Percentiles rank a stretch among this genome's conserved stretches.
These are phyloP conservation scores for Ganaspis sp. DNA, from an alignment of 1,140 invertebrate genomes.

Conservation along the genomic window DNA sequence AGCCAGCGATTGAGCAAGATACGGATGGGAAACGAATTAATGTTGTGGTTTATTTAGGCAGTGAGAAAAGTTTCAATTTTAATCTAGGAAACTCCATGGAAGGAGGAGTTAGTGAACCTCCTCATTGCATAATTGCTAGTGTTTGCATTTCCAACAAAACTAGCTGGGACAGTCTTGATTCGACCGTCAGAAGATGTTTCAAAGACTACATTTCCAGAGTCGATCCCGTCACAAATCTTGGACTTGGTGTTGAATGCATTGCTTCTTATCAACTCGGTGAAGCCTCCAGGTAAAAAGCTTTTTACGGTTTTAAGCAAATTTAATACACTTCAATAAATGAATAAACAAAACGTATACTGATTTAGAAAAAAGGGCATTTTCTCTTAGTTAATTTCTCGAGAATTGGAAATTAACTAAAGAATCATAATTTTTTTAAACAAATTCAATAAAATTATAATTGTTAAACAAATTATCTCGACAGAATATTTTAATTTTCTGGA, in stretches of 20 bases:
- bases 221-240: constrained; percentile 94
- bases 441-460: too few relatives aligned
- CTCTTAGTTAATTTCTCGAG: too few relatives aligned
- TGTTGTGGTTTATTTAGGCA: constrained; percentile 89
- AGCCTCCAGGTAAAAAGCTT: constrained; percentile 83
- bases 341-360: too few relatives aligned
- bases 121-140: constrained; percentile 87
- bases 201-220: constrained; percentile 96
- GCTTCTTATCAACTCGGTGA: constrained; percentile 95
- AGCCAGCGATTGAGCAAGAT: constrained; percentile 79
- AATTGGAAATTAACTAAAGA: too few relatives aligned
- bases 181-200: constrained; percentile 92
- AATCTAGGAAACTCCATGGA: constrained; percentile 65
- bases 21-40: constrained; percentile 91
- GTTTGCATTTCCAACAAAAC: constrained; percentile 94
- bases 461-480: too few relatives aligned
- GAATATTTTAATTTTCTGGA: too few relatives aligned
- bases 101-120: constrained; percentile 78
- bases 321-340: too few relatives aligned
- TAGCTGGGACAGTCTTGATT: constrained; percentile 96
- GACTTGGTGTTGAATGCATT: constrained; percentile 91
- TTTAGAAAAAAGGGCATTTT: too few relatives aligned
- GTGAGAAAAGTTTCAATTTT: constrained; percentile 85
- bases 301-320: too few relatives aligned
- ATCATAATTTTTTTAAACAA: too few relatives aligned